Base-by-base conservation (phyloP, 2,888 invertebrate genomes). In the Drosophila basisetae region DNA sequence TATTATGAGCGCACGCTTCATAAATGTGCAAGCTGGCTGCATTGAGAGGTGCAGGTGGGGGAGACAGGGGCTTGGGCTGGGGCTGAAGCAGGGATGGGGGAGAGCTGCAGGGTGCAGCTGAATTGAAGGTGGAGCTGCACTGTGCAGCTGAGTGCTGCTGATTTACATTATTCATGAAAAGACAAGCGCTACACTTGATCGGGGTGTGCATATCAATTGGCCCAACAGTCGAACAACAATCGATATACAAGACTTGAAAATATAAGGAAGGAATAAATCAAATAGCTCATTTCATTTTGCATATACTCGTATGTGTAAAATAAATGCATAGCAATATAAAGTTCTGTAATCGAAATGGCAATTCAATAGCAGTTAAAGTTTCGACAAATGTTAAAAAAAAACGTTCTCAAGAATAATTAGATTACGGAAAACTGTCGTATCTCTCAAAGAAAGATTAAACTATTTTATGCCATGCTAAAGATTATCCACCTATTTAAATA, bases 1-100 rank as follows among this genome's bases (percentile, higher is more conserved):
- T 78, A 73, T 85, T 84, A 77, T 87, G 84, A 87, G 82, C 71
- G 80, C 88, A 84, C 82, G 88, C 84, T 82, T 82, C 78, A 82
- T 77, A 80, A 84, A 84, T 69, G 75, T 53, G 39, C 56, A 68
- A 65, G 64, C 53, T 41, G 47, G 35, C 31, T 25, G 35, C 13
- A 11, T 1, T 35, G 37, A 18, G 39, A 33, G 22, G 37, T 52
- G 30, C 39, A 37, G 22, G 13, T 11, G 52, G 10, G 7, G 31
- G 52, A 2, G 53, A 22, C 9, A 7, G 11, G 13, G 2, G 9
- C 31, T 31, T 9, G 31, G 31, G 31, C 31, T 9, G 31, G 31
- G 31, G 31, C 31, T 31, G 31, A 9, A 22, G 22, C 5, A 13
- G 11, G 13, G 2, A 5, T 5, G 9, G 7, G 41, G 0, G 4